phyloP scores from a whole-genome alignment of 2,113 vertebrate genomes.

The Lucifuga dentata region DNA sequence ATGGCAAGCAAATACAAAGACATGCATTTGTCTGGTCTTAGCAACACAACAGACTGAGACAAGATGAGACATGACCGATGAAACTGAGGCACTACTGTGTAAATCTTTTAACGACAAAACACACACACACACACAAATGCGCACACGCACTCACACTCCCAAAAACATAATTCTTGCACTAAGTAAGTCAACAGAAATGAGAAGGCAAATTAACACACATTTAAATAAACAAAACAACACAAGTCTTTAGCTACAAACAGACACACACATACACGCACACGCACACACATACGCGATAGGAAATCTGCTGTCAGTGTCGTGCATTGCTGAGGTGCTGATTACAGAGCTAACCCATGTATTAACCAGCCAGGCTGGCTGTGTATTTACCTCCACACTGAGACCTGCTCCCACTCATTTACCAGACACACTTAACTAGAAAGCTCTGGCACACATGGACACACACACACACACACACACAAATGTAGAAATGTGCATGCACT shows the following conservation, averaged over 20 bases:
- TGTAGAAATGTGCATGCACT: not conserved
- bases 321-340: conserved; percentile 50
- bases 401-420: conserved; percentile 39
- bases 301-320: conserved; percentile 56
- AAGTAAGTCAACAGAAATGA: too few relatives aligned
- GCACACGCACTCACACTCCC: not conserved
- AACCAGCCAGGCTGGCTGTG: conserved; percentile 35
- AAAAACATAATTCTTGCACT: conserved; percentile 26
- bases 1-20: conserved; percentile 12
- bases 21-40: conserved; percentile 33
- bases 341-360: conserved; percentile 53
- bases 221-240: too few relatives aligned
- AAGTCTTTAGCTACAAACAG: conserved; percentile 29
- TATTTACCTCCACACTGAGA: conserved; percentile 34
- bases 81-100: conserved; percentile 62
- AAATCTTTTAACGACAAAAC: conserved; percentile 71
- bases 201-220: too few relatives aligned
- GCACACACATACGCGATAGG: conserved; percentile 36
- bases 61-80: conserved; percentile 63
- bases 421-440: conserved; percentile 19
- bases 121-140: conserved; percentile 23
- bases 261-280: conserved; percentile 41
- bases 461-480: conserved; percentile 10
- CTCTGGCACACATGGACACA: not conserved
- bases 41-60: conserved; percentile 43